Evolutionary conservation across 2,113 vertebrate genomes (phyloP).

Genomic region (Lagenorhynchus albirostris): DNA sequence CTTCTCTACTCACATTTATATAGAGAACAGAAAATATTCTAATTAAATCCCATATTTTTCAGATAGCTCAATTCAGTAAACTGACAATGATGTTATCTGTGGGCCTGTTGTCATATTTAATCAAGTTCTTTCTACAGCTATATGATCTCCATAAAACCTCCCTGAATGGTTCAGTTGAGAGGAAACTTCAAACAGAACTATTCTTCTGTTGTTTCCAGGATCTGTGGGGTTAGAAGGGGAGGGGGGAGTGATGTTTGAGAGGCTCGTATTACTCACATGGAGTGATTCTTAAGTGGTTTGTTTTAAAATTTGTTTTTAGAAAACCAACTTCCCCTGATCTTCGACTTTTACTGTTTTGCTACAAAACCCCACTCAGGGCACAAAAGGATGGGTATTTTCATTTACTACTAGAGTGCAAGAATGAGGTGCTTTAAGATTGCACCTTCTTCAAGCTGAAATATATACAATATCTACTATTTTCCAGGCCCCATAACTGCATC

Average conservation of each 20-base stretch:
- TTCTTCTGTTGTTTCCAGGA: background rate
- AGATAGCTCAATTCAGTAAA: background rate
- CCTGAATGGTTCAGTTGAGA: background rate
- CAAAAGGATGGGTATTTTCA: background rate
- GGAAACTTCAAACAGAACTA: background rate
- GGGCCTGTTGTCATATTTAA: background rate
- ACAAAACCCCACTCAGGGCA: background rate
- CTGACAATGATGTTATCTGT: background rate
- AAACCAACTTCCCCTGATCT: background rate
- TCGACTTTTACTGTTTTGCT: background rate
- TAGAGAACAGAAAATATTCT: background rate
- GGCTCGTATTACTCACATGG: background rate
- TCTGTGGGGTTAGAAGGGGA: background rate
- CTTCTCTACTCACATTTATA: background rate
- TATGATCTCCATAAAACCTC: background rate
- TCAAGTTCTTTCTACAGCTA: background rate
- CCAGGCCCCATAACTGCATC: rapidly evolving
- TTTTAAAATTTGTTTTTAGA: background rate
- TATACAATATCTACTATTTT: rapidly evolving
- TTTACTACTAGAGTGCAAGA: background rate
- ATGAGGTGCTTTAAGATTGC: background rate
- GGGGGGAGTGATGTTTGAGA: background rate
- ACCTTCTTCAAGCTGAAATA: background rate
- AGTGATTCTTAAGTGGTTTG: background rate
- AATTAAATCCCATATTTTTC: constrained; percentile 4